Base-by-base conservation (phyloP, 37 sponge, comb jelly and placozoan genomes). In the Aphrocallistes beatrix region DNA sequence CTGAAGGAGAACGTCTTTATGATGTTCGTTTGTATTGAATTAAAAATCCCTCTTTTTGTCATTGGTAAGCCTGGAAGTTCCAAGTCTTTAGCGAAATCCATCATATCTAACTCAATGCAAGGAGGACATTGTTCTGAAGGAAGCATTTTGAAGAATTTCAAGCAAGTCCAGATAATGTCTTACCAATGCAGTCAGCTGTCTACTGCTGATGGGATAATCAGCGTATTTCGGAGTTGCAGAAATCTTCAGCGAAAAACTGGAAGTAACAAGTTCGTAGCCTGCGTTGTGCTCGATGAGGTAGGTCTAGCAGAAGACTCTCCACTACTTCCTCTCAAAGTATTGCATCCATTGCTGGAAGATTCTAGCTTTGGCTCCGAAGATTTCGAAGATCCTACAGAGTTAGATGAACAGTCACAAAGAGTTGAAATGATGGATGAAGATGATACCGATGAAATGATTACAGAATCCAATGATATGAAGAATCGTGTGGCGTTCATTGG, bases 61-160 rank as follows among this genome's bases (percentile, higher is more conserved):
- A 95, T 97, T 23, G 98, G 98, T 19, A 95, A 97, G 51, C 98
- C 98, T 39, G 98, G 98, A 23, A 97, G 98, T 84, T 95, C 95
- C 36, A 97, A 97, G 86, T 92, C 93, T 23, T 89, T 97, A 10
- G 96, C 96, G 1, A 96, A 96, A 69, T 88, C 91, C 37, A 91
- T 91, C 38, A 87, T 96, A 23, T 84, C 87, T 37, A 87, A 90
- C 17, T 91, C 94, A 16, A 96, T 96, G 96, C 85, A 86, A 60
- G 96, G 96, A 30, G 34, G 17, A 6, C 75, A 30, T 21, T 60
- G 75, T 60, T 30, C 75, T 25, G 75, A 60, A 19, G 75, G 75
- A 3, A 60, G 75, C n/a, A 60, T 60, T 60, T 30, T 60, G n/a
- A 19, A 60, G 75, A 60, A 60, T 30, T 60, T 60, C 21, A 60